phyloP scores from a whole-genome alignment of 1,140 invertebrate species.

The Cydia amplana region DNA sequence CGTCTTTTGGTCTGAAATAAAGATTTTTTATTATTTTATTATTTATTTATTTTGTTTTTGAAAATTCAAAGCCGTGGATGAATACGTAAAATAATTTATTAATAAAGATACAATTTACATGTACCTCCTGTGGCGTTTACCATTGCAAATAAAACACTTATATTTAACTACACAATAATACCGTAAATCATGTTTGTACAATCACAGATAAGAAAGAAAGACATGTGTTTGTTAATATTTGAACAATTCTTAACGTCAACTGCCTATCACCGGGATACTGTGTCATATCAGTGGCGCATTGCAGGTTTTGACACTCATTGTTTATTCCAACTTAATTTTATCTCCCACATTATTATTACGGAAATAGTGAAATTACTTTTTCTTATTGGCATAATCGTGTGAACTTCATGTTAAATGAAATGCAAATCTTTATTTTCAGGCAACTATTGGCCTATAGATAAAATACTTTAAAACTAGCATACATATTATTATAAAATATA shows the following conservation, averaged over 20 bases:
- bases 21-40: too few relatives aligned
- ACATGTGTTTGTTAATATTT: conserved; percentile 5
- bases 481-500: too few relatives aligned
- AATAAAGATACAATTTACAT: not conserved
- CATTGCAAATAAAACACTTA: not conserved
- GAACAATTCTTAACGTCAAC: conserved; percentile 10
- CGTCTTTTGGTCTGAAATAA: too few relatives aligned
- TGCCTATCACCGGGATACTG: not conserved
- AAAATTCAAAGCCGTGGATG: too few relatives aligned
- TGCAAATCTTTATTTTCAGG: too few relatives aligned
- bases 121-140: not conserved
- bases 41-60: too few relatives aligned
- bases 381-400: too few relatives aligned
- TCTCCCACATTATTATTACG: conserved; percentile 1
- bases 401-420: too few relatives aligned
- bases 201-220: not conserved
- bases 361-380: not conserved
- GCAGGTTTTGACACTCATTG: conserved; percentile 39
- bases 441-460: too few relatives aligned
- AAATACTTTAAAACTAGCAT: too few relatives aligned
- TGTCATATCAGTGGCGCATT: conserved; percentile 40
- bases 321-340: not conserved
- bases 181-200: not conserved
- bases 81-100: too few relatives aligned
- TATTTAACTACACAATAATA: not conserved